A percentile compares a stretch with the other conserved stretches of the same genome.
Conservation (phyloP, 2,113 vertebrate genomes). For the Cyprinus carpio region DNA sequence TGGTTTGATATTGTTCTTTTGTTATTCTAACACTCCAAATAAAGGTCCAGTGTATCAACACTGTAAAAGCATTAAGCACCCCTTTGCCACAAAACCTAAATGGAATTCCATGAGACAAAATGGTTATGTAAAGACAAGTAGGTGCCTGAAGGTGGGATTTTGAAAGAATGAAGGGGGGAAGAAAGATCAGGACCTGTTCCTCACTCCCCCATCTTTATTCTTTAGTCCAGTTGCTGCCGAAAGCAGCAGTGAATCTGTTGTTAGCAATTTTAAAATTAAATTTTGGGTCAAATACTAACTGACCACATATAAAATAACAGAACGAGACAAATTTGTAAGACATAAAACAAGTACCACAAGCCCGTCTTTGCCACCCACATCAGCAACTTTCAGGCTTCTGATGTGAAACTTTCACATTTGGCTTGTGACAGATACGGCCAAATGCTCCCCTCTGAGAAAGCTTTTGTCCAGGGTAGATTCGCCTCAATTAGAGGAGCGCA, state of each 20-base stretch:
- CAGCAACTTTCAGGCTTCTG: background rate
- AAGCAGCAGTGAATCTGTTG: background rate
- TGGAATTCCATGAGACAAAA: background rate
- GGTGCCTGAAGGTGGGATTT: background rate
- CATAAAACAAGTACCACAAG: background rate
- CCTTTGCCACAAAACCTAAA: background rate
- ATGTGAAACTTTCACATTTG: background rate
- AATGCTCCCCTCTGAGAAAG: background rate
- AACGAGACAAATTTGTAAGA: too few species aligned
- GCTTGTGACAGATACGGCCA: background rate
- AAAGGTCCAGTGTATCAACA: background rate
- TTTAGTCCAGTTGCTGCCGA: background rate
- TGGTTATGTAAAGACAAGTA: background rate
- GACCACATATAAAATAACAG: background rate
- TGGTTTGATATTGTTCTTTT: conserved; percentile 39
- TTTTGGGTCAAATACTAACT: background rate
- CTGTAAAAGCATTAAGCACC: background rate
- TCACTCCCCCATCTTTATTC: background rate
- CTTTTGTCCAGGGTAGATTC: conserved; percentile 7
- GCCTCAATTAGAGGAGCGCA: conserved; percentile 10
- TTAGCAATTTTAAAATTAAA: background rate
- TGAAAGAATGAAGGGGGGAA: background rate
- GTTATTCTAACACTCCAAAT: background rate
- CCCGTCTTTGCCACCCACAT: background rate
- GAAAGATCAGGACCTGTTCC: background rate